Evolutionary conservation across 1,140 invertebrate genomes (phyloP).

Genomic region (Acyrthosiphon pisum): DNA sequence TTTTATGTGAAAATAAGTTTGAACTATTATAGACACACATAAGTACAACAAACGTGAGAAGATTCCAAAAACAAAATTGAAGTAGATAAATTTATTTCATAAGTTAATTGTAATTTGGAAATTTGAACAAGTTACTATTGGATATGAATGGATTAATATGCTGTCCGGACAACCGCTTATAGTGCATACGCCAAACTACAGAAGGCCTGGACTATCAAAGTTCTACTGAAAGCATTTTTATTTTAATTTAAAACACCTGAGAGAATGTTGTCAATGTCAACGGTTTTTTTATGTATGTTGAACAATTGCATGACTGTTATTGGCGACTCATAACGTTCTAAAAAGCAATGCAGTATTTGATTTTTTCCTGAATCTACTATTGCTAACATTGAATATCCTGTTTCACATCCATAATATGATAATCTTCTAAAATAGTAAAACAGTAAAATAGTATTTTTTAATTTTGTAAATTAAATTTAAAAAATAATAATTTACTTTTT

Average conservation of each 20-base stretch:
- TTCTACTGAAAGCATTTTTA: not conserved
- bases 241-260: constrained; percentile 22
- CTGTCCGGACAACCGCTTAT: not conserved
- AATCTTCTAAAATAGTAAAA: constrained; percentile 41
- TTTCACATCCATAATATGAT: constrained; percentile 38
- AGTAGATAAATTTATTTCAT: not conserved
- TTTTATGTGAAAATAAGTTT: not conserved
- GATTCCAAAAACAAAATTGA: not conserved
- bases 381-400: not conserved
- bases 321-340: constrained; percentile 32
- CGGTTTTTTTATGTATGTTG: constrained; percentile 33
- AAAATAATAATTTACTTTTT: constrained; percentile 41
- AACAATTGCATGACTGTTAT: constrained; percentile 38
- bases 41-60: not conserved
- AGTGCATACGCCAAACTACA: too few species aligned
- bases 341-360: not conserved
- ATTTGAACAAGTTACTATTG: not conserved
- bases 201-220: not conserved
- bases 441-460: not conserved
- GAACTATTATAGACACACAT: not conserved
- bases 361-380: constrained; percentile 40
- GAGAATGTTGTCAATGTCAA: not conserved
- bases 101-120: not conserved
- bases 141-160: not conserved
- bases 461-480: not conserved